A percentile compares a stretch with the other conserved stretches of the same genome.
These are phyloP conservation scores for Neuroterus valhalla DNA, from an alignment of 1,140 invertebrate genomes.

Conservation along the genomic window DNA sequence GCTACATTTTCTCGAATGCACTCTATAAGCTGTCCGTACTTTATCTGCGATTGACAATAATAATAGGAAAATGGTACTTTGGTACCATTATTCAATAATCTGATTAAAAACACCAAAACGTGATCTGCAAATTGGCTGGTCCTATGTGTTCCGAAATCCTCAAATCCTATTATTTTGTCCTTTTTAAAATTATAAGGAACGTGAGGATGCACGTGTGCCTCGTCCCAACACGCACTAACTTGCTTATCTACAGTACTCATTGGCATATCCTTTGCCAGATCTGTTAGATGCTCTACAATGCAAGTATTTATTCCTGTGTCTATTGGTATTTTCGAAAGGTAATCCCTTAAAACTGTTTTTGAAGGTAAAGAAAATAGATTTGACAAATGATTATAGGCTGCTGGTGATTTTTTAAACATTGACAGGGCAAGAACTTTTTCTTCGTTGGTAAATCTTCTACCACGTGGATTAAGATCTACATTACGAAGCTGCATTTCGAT, in stretches of 20 bases:
- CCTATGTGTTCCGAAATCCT: not conserved
- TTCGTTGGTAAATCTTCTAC: no score
- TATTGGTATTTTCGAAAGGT: not conserved
- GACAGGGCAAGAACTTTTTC: no score
- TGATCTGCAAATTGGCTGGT: not conserved
- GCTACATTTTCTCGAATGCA: not conserved
- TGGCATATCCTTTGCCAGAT: not conserved
- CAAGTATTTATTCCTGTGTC: not conserved
- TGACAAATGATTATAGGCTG: not conserved
- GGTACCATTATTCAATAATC: not conserved
- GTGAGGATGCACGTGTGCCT: not conserved
- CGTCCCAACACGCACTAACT: not conserved
- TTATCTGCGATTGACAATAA: not conserved
- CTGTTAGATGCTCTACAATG: not conserved
- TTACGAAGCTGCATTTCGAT: no score
- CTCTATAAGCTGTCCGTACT: not conserved
- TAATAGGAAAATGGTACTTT: not conserved
- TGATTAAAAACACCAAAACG: not conserved
- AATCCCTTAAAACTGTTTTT: not conserved
- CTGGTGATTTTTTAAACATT: no score
- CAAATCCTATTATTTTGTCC: not conserved
- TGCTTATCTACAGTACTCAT: not conserved
- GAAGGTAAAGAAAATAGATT: not conserved
- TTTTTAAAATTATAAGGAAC: not conserved
- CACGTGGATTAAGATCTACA: no score